Percentiles rank a stretch among this genome's conserved stretches.
phyloP scores from a whole-genome alignment of 1,140 invertebrate species.

The Saccostrea echinata region DNA sequence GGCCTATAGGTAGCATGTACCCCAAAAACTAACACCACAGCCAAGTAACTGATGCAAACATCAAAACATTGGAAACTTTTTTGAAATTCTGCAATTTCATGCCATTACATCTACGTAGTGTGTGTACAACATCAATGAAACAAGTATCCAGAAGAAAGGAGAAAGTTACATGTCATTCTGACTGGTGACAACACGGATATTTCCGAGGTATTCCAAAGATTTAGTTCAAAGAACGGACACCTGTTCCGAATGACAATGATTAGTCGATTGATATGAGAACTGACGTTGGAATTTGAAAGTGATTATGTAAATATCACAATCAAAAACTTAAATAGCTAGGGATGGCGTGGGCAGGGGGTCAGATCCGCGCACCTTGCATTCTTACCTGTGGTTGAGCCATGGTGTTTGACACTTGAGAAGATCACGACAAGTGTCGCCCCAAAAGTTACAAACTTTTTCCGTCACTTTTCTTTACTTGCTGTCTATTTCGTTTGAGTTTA shows the following conservation, averaged over 20 bases:
- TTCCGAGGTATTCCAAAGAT: not conserved
- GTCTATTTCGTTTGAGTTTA: not conserved
- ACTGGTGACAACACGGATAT: not conserved
- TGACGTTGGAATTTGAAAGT: not conserved
- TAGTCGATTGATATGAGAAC: not conserved
- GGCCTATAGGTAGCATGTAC: too few relatives aligned
- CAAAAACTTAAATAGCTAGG: not conserved
- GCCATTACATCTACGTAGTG: too few relatives aligned
- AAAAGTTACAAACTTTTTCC: slow-evolving; percentile 16
- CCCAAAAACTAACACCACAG: too few relatives aligned
- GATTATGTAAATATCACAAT: not conserved
- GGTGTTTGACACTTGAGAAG: slow-evolving; percentile 19
- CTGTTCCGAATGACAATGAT: not conserved
- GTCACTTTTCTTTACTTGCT: not conserved
- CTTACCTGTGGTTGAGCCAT: slow-evolving; percentile 24
- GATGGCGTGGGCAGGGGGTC: not conserved
- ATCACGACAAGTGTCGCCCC: slow-evolving; percentile 10
- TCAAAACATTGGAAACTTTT: too few relatives aligned
- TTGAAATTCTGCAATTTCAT: too few relatives aligned
- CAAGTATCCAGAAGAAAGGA: too few relatives aligned
- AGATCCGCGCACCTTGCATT: not conserved
- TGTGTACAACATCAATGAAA: too few relatives aligned
- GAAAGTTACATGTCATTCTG: too few relatives aligned
- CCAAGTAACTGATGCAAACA: too few relatives aligned
- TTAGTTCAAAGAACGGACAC: not conserved